Evolutionary conservation across 64 coral and sea anemone species (phyloP).

Genomic region (Orbicella faveolata): DNA sequence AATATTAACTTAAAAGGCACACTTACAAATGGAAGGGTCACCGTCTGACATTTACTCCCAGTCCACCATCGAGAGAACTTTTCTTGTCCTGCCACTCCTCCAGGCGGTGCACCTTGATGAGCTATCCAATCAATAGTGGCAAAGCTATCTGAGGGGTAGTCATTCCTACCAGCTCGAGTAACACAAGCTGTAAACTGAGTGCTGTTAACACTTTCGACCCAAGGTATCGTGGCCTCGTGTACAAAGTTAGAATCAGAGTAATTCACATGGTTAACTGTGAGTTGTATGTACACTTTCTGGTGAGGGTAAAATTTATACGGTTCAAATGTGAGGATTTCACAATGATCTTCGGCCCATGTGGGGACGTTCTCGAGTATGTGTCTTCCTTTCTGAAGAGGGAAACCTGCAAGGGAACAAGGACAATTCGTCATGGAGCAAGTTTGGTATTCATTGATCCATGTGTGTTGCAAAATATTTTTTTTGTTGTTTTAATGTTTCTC

Average conservation of each 20-base stretch:
- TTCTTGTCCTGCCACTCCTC: constrained; percentile 4
- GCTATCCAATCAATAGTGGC: constrained; percentile 63
- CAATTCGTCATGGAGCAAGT: neutral
- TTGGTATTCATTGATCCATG: too few species aligned
- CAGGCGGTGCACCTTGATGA: constrained; percentile 31
- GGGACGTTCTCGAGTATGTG: neutral
- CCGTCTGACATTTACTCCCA: neutral
- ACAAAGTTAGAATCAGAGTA: constrained; percentile 18
- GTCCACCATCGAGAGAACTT: constrained; percentile 23
- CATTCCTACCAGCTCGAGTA: constrained; percentile 25
- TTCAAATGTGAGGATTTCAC: constrained; percentile 31
- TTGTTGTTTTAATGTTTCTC: too few species aligned
- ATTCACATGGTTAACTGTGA: constrained; percentile 61
- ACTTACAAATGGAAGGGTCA: neutral
- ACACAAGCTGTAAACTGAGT: constrained; percentile 3
- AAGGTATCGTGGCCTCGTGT: constrained; percentile 51
- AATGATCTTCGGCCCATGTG: neutral
- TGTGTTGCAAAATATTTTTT: too few species aligned
- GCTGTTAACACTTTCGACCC: constrained; percentile 65
- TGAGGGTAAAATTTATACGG: constrained; percentile 60
- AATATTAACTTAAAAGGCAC: too few species aligned
- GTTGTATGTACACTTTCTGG: constrained; percentile 55
- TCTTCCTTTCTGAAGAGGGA: constrained; percentile 48
- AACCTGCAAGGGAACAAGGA: constrained; percentile 15
- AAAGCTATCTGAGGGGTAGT: constrained; percentile 1